Conservation (phyloP, 2,888 invertebrate genomes). For the Tanytarsus gracilentus region DNA sequence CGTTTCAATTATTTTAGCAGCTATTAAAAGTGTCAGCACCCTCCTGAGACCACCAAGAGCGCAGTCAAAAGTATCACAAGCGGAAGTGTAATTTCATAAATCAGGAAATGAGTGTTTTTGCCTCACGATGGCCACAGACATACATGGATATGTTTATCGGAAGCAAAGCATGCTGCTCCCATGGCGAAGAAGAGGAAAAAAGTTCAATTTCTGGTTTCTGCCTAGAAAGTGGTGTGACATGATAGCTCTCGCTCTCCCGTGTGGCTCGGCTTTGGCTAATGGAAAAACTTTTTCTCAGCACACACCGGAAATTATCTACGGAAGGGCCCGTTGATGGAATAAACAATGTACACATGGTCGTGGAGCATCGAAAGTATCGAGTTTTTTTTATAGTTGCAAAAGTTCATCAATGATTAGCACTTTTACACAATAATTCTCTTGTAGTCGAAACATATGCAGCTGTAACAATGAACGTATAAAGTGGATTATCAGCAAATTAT, state of each 20-base stretch:
- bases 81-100: constrained; percentile 28
- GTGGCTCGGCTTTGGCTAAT: neutral
- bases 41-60: neutral
- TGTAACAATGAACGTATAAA: neutral
- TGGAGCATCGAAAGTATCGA: neutral
- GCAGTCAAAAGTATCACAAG: constrained; percentile 13
- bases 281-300: constrained; percentile 1
- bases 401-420: constrained; percentile 1
- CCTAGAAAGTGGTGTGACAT: neutral
- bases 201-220: neutral
- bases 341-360: constrained; percentile 18
- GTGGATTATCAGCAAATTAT: constrained; percentile 12
- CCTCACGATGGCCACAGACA: constrained; percentile 6
- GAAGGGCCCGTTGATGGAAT: constrained; percentile 8
- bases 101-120: constrained; percentile 27
- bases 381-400: neutral
- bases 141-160: constrained; percentile 9
- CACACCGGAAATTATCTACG: constrained; percentile 22
- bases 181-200: neutral
- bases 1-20: too few species aligned
- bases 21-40: neutral
- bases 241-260: neutral
- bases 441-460: neutral
- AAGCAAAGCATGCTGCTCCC: constrained; percentile 9
- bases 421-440: neutral